Evolutionary conservation across 1,140 invertebrate species (phyloP).

Genomic region (Macrostomum lignano): DNA sequence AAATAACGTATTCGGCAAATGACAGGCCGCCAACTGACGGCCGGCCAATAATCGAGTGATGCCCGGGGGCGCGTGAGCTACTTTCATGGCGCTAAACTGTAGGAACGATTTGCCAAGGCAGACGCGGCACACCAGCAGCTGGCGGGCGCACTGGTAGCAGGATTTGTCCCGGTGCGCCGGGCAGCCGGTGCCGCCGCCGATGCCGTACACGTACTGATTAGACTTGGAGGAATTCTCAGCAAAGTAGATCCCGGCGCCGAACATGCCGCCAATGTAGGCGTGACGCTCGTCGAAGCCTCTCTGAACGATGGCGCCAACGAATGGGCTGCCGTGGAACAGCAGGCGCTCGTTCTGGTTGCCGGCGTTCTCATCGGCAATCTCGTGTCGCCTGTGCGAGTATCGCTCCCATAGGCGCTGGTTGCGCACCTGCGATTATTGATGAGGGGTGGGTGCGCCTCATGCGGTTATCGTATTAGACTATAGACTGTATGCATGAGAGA

Average conservation of each 20-base stretch:
- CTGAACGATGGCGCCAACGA: conserved; percentile 83
- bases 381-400: conserved; percentile 56
- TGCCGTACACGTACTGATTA: conserved; percentile 77
- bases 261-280: conserved; percentile 89
- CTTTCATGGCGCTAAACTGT: conserved; percentile 78
- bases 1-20: conserved; percentile 83
- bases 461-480: no score
- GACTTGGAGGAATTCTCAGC: conserved; percentile 90
- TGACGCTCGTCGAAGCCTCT: conserved; percentile 90
- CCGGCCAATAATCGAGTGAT: conserved; percentile 67
- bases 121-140: conserved; percentile 66
- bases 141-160: conserved; percentile 46
- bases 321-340: conserved; percentile 83
- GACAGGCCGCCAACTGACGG: conserved; percentile 63
- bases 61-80: conserved; percentile 84
- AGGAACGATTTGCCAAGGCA: conserved; percentile 74
- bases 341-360: conserved; percentile 55
- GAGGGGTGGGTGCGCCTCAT: no score
- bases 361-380: conserved; percentile 61
- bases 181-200: conserved; percentile 81
- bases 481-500: no score
- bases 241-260: conserved; percentile 87
- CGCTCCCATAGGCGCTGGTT: conserved; percentile 75
- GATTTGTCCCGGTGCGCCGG: conserved; percentile 57
- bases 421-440: no score